Evolutionary conservation across 2,888 invertebrate genomes (phyloP).

Genomic region (Pachymerium ferrugineum): DNA sequence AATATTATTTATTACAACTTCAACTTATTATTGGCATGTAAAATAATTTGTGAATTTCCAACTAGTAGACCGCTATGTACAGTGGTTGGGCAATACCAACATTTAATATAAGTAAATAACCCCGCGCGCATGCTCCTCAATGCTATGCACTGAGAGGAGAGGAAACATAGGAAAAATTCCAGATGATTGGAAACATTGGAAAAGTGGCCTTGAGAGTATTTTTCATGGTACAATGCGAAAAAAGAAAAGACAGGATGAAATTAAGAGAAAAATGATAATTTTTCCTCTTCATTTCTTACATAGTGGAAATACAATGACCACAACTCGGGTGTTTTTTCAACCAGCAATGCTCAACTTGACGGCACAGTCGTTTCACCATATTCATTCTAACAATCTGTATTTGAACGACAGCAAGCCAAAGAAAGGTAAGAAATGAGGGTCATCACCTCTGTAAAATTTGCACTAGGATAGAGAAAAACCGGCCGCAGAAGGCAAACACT

Average conservation of each 20-base stretch:
- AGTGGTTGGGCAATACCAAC: neutral
- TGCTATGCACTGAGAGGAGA: neutral
- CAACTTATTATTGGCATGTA: too few species aligned
- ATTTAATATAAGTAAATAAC: slow-evolving; percentile 12
- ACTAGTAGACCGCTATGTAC: too few species aligned
- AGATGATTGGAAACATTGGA: neutral
- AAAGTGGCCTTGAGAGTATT: neutral
- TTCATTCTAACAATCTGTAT: neutral
- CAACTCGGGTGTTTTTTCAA: neutral
- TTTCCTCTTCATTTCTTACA: neutral
- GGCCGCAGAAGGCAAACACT: too few species aligned
- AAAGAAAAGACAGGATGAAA: slow-evolving; percentile 19
- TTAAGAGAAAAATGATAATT: neutral
- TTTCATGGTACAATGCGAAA: neutral
- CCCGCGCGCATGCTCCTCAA: neutral
- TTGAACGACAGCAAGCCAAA: neutral
- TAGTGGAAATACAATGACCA: neutral
- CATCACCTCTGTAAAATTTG: too few species aligned
- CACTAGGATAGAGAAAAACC: too few species aligned
- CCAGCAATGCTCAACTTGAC: slow-evolving; percentile 9
- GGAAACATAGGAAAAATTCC: neutral
- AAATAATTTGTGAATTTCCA: too few species aligned
- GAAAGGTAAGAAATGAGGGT: neutral
- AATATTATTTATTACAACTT: too few species aligned
- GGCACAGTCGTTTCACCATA: neutral